phyloP scores from a whole-genome alignment of 30 jellyfish, hydroid and myxozoan genomes.

The Calvadosia cruxmelitensis region DNA sequence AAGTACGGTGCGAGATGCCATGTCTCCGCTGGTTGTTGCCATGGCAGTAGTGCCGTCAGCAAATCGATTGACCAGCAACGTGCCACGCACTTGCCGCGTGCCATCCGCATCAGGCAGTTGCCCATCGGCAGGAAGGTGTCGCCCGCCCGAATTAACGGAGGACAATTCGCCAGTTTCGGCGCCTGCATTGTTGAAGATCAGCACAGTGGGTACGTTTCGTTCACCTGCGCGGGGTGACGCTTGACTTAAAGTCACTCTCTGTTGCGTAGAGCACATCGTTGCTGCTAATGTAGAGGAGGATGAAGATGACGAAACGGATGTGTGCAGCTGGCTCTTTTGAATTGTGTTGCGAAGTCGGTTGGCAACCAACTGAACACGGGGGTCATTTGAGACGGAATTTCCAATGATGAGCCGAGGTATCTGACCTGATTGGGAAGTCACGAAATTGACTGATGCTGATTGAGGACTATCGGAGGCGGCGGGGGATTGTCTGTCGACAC shows the following conservation, averaged over 20 bases:
- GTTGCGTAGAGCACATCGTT: no score
- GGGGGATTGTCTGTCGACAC: no score
- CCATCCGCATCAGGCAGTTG: not conserved
- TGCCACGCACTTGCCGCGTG: not conserved
- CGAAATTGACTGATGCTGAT: not conserved
- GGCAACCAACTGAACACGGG: not conserved
- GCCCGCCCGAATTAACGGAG: not conserved
- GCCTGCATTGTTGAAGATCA: not conserved
- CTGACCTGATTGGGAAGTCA: not conserved
- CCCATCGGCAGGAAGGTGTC: not conserved
- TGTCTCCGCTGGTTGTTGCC: not conserved
- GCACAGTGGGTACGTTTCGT: not conserved
- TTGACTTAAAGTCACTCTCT: not conserved
- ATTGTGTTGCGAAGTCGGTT: not conserved
- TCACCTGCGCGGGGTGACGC: no score
- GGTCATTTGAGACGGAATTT: not conserved
- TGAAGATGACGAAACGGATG: not conserved
- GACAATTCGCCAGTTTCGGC: not conserved
- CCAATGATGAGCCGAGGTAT: not conserved
- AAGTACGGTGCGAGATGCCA: not conserved
- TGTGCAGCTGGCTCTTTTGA: not conserved
- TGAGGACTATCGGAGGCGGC: not conserved
- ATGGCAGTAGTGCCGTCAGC: not conserved
- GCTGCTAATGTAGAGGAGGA: not conserved
- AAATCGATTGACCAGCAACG: not conserved